Evolutionary conservation across 2,888 invertebrate species (phyloP), one percentile per base, ranked within the genome.

Genomic region (Cephus nigrinus): DNA sequence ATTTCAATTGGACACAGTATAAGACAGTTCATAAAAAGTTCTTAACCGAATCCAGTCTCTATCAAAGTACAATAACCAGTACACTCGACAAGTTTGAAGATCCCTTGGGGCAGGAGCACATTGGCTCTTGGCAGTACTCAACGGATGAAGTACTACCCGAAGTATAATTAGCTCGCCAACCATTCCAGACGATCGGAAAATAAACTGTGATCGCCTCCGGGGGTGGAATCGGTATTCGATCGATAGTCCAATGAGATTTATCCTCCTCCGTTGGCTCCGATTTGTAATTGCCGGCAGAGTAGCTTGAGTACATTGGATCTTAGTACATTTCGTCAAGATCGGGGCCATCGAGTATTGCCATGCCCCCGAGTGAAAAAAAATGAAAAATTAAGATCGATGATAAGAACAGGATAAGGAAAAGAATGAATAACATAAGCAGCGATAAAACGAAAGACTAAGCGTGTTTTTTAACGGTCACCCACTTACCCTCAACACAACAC

Each of bases 201-300:
- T 55, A 55, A 55, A 55, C 23, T 2, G 23, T 55, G 23, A 23
- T 55, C 55, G 55, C 55, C 55, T 55, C 23, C 23, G 55, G 55
- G 23, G 23, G 5, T 55, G 23, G 9, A 55, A 79, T 73, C 78
- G 78, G 76, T 81, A 81, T 82, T 83, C 80, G 82, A 83, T 84
- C 79, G 84, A 81, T 82, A 79, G 72, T 80, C 82, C 82, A 84
- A 84, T 84, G 82, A 84, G 83, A 84, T 84, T 84, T 9, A 55
- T 55, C 55, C 23, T 40, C 40, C 40, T 23, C 55, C 55, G 23
- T 55, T 55, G 55, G 55, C 71, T 78, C 75, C 78, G 78, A 75
- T 33, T 31, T 31, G 71, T 31, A 71, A 71, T 30, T 71, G 23
- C 23, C 9, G 55, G 9, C 55, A 23, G 55, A 55, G 55, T 55